phyloP scores from a whole-genome alignment of 2,797 vertebrate genomes.

The Enteromius mattozi region DNA sequence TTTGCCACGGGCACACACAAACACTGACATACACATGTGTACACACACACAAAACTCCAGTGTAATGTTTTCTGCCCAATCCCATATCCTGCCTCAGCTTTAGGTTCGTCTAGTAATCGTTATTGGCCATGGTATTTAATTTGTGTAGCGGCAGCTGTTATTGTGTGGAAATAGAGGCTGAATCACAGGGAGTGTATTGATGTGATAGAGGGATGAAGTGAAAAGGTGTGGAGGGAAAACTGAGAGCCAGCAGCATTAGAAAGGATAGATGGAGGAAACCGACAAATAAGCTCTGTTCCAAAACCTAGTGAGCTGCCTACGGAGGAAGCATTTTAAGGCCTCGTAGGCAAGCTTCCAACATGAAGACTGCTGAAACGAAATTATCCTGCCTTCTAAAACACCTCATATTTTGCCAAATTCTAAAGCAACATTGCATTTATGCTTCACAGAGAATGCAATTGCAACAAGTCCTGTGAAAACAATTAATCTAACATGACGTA shows the following conservation, averaged over 20 bases:
- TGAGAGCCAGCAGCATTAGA: constrained; percentile 9
- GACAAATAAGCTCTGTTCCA: background rate
- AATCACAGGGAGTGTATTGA: constrained; percentile 26
- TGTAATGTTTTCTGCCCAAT: constrained; percentile 22
- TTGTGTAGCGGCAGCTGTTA: constrained; percentile 24
- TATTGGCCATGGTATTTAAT: constrained; percentile 19
- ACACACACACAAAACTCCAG: background rate
- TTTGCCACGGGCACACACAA: background rate
- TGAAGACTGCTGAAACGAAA: background rate
- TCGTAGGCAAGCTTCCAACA: background rate
- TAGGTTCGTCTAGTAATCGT: constrained; percentile 34
- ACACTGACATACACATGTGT: constrained; percentile 9
- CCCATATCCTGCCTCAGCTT: constrained; percentile 31
- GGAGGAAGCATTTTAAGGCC: background rate
- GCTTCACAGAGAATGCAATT: background rate
- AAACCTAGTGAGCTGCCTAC: constrained; percentile 4
- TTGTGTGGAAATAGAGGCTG: constrained; percentile 12
- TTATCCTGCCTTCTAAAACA: background rate
- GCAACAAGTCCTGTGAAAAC: background rate
- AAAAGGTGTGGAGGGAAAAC: constrained; percentile 30
- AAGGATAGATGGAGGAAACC: constrained; percentile 12
- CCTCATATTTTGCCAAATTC: background rate
- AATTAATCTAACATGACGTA: background rate
- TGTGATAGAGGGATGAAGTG: constrained; percentile 33
- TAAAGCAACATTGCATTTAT: background rate